These are phyloP conservation scores for Drosophila nikananu DNA, from an alignment of 1,140 invertebrate species.

Conservation along the genomic window DNA sequence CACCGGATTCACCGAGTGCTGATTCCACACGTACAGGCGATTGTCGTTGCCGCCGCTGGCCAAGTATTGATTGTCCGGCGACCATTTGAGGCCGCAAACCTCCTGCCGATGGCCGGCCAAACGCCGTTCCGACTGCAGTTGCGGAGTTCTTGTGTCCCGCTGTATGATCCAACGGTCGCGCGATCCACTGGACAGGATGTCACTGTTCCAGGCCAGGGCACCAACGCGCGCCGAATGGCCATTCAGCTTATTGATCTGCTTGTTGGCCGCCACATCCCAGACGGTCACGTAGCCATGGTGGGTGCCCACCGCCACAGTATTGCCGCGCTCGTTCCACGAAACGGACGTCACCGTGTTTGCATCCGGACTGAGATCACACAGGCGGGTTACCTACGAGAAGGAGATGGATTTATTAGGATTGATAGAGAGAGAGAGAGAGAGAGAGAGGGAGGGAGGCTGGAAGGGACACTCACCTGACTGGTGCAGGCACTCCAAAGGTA, in stretches of 20 bases:
- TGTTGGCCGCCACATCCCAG: constrained; percentile 98
- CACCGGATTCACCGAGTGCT: constrained; percentile 93
- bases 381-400: constrained; percentile 91
- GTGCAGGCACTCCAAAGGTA: constrained; percentile 99
- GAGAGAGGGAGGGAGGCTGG: no score
- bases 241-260: constrained; percentile 95
- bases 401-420: background rate
- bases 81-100: constrained; percentile 99
- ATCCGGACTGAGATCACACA: constrained; percentile 97
- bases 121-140: constrained; percentile 90
- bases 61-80: constrained; percentile 98
- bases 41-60: constrained; percentile 99
- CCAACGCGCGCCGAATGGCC: constrained; percentile 97
- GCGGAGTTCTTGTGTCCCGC: constrained; percentile 96
- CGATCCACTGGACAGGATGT: constrained; percentile 98
- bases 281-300: constrained; percentile 98
- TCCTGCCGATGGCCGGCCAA: constrained; percentile 98
- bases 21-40: constrained; percentile 98
- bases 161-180: constrained; percentile 97
- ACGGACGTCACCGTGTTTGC: constrained; percentile 99
- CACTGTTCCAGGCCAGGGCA: constrained; percentile 99
- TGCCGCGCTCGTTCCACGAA: constrained; percentile 99
- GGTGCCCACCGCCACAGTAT: constrained; percentile 98
- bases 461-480: constrained; percentile 90
- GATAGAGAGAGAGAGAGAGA: background rate